Evolutionary conservation across 2,797 vertebrate genomes (phyloP), one percentile per base, ranked within the genome.

Genomic region (Phataginus tetradactyla): DNA sequence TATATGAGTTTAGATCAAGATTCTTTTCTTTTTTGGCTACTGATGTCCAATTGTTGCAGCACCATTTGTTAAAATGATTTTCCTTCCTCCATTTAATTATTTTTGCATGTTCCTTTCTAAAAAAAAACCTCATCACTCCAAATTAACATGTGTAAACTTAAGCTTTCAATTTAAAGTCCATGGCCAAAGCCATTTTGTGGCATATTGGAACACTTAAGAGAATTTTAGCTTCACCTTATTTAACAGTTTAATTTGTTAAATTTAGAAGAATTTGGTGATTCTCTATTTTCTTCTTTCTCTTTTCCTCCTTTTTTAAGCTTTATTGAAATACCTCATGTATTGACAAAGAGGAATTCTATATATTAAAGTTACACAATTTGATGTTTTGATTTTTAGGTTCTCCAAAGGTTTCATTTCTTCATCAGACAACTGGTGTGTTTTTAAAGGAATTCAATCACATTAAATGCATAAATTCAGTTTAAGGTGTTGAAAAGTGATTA

Each of bases 401-500:
- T 84, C 4, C 3, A 64, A 89, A 75, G 1, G 3, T 53, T 85
- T 91, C 20, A 72, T 87, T 85, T 86, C 7, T 71, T 68, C 85
- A 4, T 84, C 15, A 91, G 15, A 88, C 17, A 92, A 69, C 10
- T 84, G 20, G 83, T 80, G 12, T 90, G 55, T 45, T 80, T 80
- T 91, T 71, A 92, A 96, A 84, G 4, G 17, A 84, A 92, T 92
- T 72, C 4, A 32, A 78, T 96, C 17, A 29, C 68, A 92, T 72
- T 23, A 68, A 90, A 77, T 85, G 42, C n/a, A 94, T 13, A 95
- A 96, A 84, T 69, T 51, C 15, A 49, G 7, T 68, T 88, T 81
- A 83, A 94, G 95, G 71, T 90, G 39, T 90, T 84, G 17, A 93
- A 90, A 93, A 84, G 8, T 86, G 42, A 68, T 78, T 80, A 74